Percentiles rank a stretch among this genome's conserved stretches.
Conservation (phyloP, 2,888 invertebrate species). For the Gibbula magus region DNA sequence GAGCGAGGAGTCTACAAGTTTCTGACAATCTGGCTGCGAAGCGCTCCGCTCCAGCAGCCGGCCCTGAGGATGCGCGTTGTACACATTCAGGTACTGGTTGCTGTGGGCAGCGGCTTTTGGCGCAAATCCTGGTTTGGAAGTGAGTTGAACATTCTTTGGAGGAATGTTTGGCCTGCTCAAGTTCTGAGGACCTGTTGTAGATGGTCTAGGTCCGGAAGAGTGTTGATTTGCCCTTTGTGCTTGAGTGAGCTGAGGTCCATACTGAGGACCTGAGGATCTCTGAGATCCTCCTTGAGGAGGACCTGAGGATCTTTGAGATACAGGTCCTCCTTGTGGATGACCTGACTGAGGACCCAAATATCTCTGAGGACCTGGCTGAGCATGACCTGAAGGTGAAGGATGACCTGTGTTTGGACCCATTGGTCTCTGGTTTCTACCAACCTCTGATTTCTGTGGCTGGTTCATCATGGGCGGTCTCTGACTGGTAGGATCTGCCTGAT, state of each 20-base stretch:
- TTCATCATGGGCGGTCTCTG: background rate
- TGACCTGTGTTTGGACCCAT: background rate
- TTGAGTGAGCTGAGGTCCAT: background rate
- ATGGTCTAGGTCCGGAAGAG: too few relatives aligned
- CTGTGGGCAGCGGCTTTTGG: background rate
- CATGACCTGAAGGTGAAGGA: background rate
- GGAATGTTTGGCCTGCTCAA: background rate
- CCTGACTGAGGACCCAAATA: background rate
- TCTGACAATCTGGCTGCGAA: conserved; percentile 48
- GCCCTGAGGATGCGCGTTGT: background rate
- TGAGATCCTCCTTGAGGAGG: too few relatives aligned
- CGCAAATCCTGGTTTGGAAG: background rate
- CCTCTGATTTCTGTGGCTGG: conserved; percentile 27
- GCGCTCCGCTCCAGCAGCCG: conserved; percentile 42
- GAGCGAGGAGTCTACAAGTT: conserved; percentile 36
- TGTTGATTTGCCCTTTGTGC: background rate
- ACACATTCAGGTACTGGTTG: conserved; percentile 25
- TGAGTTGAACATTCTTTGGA: background rate
- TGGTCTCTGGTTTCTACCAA: conserved; percentile 25
- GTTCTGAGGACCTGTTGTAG: background rate
- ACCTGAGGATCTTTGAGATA: background rate
- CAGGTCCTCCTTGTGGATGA: background rate
- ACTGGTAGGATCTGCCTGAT: background rate
- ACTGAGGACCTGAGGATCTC: too few relatives aligned
- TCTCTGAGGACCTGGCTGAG: background rate